These are phyloP conservation scores for Nemotelus nigrinus DNA, from an alignment of 2,888 invertebrate genomes.

Conservation along the genomic window DNA sequence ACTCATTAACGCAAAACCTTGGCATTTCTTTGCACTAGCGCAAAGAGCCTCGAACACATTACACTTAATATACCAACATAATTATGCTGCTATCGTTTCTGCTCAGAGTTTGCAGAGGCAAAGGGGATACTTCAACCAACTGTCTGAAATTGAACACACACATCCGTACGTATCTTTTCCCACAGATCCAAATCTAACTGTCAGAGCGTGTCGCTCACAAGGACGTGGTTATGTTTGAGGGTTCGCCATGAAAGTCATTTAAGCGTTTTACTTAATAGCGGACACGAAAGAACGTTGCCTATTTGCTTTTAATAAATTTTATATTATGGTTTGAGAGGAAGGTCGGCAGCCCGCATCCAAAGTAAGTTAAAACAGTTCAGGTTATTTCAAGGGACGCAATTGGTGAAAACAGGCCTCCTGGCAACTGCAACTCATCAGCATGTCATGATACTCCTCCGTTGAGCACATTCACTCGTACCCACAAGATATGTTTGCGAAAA, in stretches of 20 bases:
- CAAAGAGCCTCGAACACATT: no score
- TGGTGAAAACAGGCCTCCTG: conserved; percentile 6
- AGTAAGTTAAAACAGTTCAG: conserved; percentile 24
- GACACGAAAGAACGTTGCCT: conserved; percentile 27
- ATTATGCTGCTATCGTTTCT: no score
- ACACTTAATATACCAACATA: no score
- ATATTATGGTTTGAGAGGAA: conserved; percentile 3
- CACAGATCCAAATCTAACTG: conserved; percentile 17
- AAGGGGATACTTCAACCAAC: no score
- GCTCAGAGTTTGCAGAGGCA: no score
- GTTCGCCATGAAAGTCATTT: conserved; percentile 32
- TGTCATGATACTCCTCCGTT: background rate
- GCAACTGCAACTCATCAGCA: background rate
- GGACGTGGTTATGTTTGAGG: conserved; percentile 19
- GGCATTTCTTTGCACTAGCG: no score
- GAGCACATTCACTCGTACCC: background rate
- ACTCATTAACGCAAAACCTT: no score
- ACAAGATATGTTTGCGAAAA: background rate
- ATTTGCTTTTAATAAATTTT: conserved; percentile 34
- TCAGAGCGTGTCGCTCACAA: conserved; percentile 8
- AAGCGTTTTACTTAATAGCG: conserved; percentile 36
- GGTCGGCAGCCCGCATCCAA: background rate
- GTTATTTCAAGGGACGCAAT: conserved; percentile 25
- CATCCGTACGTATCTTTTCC: background rate
- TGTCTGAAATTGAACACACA: no score